Base-by-base conservation (phyloP, 2,797 vertebrate species). In the Babyrousa celebensis region DNA sequence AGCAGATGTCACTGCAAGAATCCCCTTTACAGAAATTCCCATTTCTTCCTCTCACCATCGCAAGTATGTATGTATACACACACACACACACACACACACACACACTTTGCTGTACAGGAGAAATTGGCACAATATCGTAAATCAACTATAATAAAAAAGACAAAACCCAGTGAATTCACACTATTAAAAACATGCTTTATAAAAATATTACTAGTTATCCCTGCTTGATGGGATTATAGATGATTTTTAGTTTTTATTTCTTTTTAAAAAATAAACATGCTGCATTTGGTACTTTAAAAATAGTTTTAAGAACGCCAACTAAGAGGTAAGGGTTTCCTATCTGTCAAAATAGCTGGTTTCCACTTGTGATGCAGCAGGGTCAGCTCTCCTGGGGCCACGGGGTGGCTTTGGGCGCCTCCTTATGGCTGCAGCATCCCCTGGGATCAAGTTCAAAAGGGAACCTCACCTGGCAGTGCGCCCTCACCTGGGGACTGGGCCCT, bases 321-420 rank as follows among this genome's bases (percentile, higher is more conserved):
- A 20, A 15, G 3, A 21, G 43, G 9, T 1, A 4, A 40, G 67
- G 4, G n/a, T 70, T 60, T 21, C 5, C 0, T 7, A 7, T 3
- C 2, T 12, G 23, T 32, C 10, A 4, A 12, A n/a, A 23, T 1
- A 1, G 4, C 40, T 9, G 52, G 15, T 58, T 43, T 12, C 36
- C 20, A 1, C 36, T 3, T 1, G 6, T 0, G 10, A 29, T 23
- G 8, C 1, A 0, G 1, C 7, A 4, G 52, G n/a, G 6, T 14
- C 5, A 3, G 4, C 0, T 0, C 23, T 5, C 1, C 4, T 0
- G 18, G 29, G 17, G 32, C 12, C 0, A 1, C 0, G 4, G 20
- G 27, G 3, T 1, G 20, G 4, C 4, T 6, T 12, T 10, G 6
- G 4, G 17, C 12, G 21, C 10, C 27, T 54, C 16, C 32, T 20